These are phyloP conservation scores for Drosophila simulans DNA, from an alignment of 1,140 invertebrate species.

Conservation along the genomic window DNA sequence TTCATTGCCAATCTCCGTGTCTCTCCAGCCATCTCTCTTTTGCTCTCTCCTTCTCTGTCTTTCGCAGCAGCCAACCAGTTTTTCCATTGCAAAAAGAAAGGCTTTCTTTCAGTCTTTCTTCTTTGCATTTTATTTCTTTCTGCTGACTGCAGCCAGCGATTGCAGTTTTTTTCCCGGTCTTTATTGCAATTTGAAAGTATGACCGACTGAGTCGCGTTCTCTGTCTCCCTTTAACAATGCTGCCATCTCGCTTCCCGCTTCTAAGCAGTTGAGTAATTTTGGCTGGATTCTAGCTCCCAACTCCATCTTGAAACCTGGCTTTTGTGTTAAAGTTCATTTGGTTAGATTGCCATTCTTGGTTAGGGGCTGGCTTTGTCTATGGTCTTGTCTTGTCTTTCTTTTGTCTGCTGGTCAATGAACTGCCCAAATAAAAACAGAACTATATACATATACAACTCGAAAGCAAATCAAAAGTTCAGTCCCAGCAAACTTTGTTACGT, in stretches of 20 bases:
- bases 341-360: slow-evolving; percentile 49
- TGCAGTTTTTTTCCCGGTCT: slow-evolving; percentile 31
- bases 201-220: slow-evolving; percentile 60
- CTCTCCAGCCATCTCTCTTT: slow-evolving; percentile 32
- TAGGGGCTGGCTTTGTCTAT: slow-evolving; percentile 11
- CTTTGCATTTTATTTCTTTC: slow-evolving; percentile 23
- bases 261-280: slow-evolving; percentile 41
- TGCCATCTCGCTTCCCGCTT: slow-evolving; percentile 2
- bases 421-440: slow-evolving; percentile 65
- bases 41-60: neutral
- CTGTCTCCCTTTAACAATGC: neutral
- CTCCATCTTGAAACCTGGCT: slow-evolving; percentile 36
- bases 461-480: slow-evolving; percentile 77
- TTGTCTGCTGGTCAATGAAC: slow-evolving; percentile 78
- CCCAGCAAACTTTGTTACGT: slow-evolving; percentile 67
- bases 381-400: slow-evolving; percentile 47
- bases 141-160: slow-evolving; percentile 45
- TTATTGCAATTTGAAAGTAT: slow-evolving; percentile 80
- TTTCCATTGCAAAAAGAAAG: slow-evolving; percentile 75
- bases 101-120: slow-evolving; percentile 66
- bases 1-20: slow-evolving; percentile 75
- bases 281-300: slow-evolving; percentile 34
- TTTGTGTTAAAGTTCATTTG: slow-evolving; percentile 76
- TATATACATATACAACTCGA: slow-evolving; percentile 32
- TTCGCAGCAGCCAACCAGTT: slow-evolving; percentile 60